These are phyloP conservation scores for Drosophila multiciliata DNA, from an alignment of 2,888 invertebrate species.

Conservation along the genomic window DNA sequence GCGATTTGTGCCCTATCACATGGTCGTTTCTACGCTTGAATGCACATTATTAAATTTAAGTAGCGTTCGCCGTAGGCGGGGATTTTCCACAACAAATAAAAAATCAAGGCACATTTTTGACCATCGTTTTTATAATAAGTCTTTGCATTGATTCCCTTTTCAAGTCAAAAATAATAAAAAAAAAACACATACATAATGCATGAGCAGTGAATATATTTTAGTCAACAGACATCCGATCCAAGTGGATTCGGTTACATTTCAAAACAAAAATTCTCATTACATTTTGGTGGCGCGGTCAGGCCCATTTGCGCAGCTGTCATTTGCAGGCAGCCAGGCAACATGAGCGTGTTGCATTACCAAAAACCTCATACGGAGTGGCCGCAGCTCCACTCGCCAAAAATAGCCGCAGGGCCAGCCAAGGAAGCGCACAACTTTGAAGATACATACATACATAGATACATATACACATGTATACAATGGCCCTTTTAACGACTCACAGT, in stretches of 20 bases:
- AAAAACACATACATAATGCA: constrained; percentile 63
- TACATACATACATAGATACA: not conserved
- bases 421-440: constrained; percentile 24
- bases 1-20: constrained; percentile 48
- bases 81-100: constrained; percentile 30
- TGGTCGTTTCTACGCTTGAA: constrained; percentile 57
- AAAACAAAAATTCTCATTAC: constrained; percentile 57
- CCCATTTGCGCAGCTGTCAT: constrained; percentile 69
- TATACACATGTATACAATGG: not conserved
- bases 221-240: constrained; percentile 15
- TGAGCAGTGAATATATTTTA: constrained; percentile 36
- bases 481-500: constrained; percentile 38
- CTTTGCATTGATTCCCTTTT: constrained; percentile 42
- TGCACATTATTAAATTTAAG: constrained; percentile 73
- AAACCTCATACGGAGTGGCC: constrained; percentile 11
- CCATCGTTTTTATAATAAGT: constrained; percentile 46
- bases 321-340: constrained; percentile 46
- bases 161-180: constrained; percentile 22
- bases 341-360: constrained; percentile 32
- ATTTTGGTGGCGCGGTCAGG: constrained; percentile 39
- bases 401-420: constrained; percentile 28
- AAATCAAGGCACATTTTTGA: constrained; percentile 27
- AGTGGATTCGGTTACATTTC: constrained; percentile 17
- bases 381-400: constrained; percentile 18
- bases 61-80: constrained; percentile 52